Conservation (phyloP, 1,140 invertebrate species). For the Drosophila pseudoobscura region DNA sequence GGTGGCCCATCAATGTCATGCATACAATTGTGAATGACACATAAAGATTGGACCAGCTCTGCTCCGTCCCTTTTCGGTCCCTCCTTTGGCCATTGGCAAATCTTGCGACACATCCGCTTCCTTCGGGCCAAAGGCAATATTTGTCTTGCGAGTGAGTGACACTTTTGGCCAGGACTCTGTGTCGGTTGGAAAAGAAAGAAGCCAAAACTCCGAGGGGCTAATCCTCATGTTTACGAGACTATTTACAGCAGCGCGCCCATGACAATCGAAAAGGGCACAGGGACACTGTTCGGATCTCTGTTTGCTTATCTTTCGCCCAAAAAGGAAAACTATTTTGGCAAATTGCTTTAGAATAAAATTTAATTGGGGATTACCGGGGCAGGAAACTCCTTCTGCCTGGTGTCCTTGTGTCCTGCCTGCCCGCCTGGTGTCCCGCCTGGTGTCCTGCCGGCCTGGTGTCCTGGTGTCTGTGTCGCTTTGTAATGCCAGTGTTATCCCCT, state of each 20-base stretch:
- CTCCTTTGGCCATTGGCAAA: constrained; percentile 43
- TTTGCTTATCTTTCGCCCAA: constrained; percentile 67
- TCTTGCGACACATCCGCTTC: constrained; percentile 78
- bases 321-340: constrained; percentile 76
- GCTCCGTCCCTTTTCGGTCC: too few species aligned
- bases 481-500: constrained; percentile 74
- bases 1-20: constrained; percentile 71
- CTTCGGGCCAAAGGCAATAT: constrained; percentile 66
- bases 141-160: constrained; percentile 77
- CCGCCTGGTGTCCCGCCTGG: background rate
- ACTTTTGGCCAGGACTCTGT: constrained; percentile 62
- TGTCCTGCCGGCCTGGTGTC: background rate
- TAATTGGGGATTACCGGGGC: constrained; percentile 74
- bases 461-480: constrained; percentile 44
- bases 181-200: constrained; percentile 45
- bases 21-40: constrained; percentile 78
- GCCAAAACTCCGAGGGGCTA: constrained; percentile 51
- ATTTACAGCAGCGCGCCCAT: constrained; percentile 70
- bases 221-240: constrained; percentile 79
- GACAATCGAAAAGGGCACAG: constrained; percentile 27
- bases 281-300: constrained; percentile 2
- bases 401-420: background rate
- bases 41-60: constrained; percentile 55
- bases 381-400: constrained; percentile 23
- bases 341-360: constrained; percentile 82